Conservation (phyloP, 1,140 invertebrate species). For the Aphelinus atriplicis region DNA sequence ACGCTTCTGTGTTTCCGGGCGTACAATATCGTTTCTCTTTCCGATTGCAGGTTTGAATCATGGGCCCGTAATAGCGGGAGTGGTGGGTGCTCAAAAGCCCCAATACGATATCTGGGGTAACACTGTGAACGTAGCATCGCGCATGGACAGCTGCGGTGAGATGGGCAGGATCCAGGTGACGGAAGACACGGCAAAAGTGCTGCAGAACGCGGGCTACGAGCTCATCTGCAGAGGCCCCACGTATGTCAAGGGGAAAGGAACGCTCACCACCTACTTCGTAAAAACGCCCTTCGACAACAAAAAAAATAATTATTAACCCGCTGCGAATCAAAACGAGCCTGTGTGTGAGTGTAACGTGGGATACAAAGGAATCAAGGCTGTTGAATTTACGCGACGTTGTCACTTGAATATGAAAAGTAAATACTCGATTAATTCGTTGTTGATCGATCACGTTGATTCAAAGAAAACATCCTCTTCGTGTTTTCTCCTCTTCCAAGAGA, state of each 20-base stretch:
- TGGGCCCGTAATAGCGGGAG: conserved; percentile 92
- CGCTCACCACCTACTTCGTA: conserved; percentile 90
- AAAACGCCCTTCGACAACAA: conserved; percentile 77
- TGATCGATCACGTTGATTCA: too few species aligned
- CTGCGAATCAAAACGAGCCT: too few species aligned
- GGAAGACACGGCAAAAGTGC: conserved; percentile 88
- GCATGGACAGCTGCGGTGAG: conserved; percentile 95
- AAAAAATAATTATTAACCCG: conserved; percentile 1
- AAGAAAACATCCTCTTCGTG: too few species aligned
- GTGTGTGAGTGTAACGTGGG: too few species aligned
- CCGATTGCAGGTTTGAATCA: conserved; percentile 83
- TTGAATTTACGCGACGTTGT: too few species aligned
- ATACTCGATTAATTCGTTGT: too few species aligned
- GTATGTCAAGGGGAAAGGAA: conserved; percentile 94
- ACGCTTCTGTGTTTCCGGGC: neutral
- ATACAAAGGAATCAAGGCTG: too few species aligned
- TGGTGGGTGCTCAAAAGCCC: conserved; percentile 95
- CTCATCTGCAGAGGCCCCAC: conserved; percentile 89
- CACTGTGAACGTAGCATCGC: conserved; percentile 93
- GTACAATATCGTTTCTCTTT: too few species aligned
- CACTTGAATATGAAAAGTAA: too few species aligned
- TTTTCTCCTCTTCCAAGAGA: too few species aligned
- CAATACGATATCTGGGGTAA: conserved; percentile 99
- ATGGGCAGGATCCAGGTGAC: conserved; percentile 89
- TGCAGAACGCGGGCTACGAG: conserved; percentile 83